Evolutionary conservation across 2,113 vertebrate species (phyloP).

Genomic region (Cathartes aura): DNA sequence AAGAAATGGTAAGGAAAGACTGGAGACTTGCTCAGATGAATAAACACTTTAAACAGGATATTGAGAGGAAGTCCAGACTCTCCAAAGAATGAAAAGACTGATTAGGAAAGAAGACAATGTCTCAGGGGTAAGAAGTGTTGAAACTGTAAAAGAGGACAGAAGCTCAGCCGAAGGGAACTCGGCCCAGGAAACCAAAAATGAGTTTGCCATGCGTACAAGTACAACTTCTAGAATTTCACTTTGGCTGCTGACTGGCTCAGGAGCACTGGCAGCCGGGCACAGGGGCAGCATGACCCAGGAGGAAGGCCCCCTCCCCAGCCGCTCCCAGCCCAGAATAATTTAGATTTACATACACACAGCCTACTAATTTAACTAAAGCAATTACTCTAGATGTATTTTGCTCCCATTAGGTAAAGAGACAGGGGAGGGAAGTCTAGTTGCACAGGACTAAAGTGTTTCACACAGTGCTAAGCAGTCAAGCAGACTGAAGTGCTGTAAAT

Average conservation of each 20-base stretch:
- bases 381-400: not conserved
- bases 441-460: not conserved
- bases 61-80: constrained; percentile 9
- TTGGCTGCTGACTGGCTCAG: not conserved
- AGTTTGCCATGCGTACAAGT: not conserved
- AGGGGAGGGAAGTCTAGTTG: not conserved
- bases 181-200: not conserved
- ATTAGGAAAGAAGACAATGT: not conserved
- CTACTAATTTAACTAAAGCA: not conserved
- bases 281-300: accelerated
- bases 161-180: not conserved
- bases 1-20: not conserved
- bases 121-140: not conserved
- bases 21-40: not conserved
- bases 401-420: not conserved
- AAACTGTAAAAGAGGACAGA: not conserved
- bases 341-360: not conserved
- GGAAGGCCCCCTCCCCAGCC: not conserved
- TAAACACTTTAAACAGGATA: not conserved
- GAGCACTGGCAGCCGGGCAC: not conserved
- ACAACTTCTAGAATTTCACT: not conserved
- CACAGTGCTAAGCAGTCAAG: not conserved
- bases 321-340: not conserved
- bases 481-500: not conserved
- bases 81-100: constrained; percentile 5